Percentiles rank a stretch among this genome's conserved stretches.
Conservation (phyloP, 2,888 invertebrate species). For the Zaprionus bogoriensis region DNA sequence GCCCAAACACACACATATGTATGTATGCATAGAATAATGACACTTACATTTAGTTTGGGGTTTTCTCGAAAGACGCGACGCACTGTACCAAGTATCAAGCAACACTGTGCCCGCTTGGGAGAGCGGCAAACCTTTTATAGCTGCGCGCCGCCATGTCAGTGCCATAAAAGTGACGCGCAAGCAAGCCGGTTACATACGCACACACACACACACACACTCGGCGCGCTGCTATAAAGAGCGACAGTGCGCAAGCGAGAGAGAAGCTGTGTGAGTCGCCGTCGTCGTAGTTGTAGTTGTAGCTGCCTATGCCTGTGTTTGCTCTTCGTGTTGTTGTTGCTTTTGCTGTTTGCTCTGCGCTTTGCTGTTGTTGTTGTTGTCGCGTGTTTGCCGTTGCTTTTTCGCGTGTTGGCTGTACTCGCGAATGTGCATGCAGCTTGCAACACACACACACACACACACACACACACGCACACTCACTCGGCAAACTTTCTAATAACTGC, state of each 20-base stretch:
- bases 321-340: constrained; percentile 37
- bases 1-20: not conserved
- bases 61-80: constrained; percentile 22
- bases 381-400: constrained; percentile 37
- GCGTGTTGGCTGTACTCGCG: constrained; percentile 2
- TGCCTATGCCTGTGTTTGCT: too few species aligned
- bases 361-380: constrained; percentile 27
- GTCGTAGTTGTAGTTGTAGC: constrained; percentile 29
- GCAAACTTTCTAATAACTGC: constrained; percentile 66
- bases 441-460: constrained; percentile 1
- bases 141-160: constrained; percentile 17
- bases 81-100: constrained; percentile 63
- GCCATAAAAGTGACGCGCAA: constrained; percentile 38
- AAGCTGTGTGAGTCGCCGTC: not conserved
- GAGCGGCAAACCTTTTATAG: constrained; percentile 58
- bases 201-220: not conserved
- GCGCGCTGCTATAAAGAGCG: not conserved
- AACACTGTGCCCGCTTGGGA: constrained; percentile 44
- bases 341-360: constrained; percentile 12
- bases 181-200: not conserved
- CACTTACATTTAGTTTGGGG: constrained; percentile 58
- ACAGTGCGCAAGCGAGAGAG: constrained; percentile 2
- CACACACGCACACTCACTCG: constrained; percentile 27
- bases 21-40: constrained; percentile 8
- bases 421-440: constrained; percentile 20